Base-by-base conservation (phyloP, 2,888 invertebrate species). In the Heterodera filipjevi region DNA sequence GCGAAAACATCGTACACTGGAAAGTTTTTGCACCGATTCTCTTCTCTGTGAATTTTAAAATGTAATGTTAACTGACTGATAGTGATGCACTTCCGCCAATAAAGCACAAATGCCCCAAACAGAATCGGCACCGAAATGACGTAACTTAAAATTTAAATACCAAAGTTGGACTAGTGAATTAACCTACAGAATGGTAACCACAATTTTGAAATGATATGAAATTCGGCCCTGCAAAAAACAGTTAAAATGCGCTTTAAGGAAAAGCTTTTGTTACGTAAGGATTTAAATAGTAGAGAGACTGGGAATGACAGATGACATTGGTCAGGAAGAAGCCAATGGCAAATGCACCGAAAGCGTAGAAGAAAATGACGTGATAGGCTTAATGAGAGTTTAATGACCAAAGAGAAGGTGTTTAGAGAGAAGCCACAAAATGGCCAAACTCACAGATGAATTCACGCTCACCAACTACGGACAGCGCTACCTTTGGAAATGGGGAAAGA, bases 1-100 rank as follows among this genome's bases (percentile, higher is more conserved):
- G 88, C 88, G 74, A 88, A 88, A 14, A 88, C 84, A 76, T 88
- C 88, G 81, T 88, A 88, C 64, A 87, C 88, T 88, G 81, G 77
- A 88, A 66, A 22, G 49, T 12, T 8, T 59, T 59, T 53, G 22
- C 2, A 22, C 5, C 16, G 5, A 27, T 27, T 59, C 12, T 27
- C 5, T n/a, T n/a, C n/a, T 1, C 5, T n/a, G 59, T 5, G 19
- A n/a, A n/a, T 5, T 10, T 49, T 2, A 49, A 33, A 35, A 68
- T 30, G 59, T 6, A 49, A 33, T 30, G 39, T 30, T 2, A 66
- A 77, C 82, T 72, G 39, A 88, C 88, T 87, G 84, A 85, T 85
- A 30, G 88, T 89, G 71, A 88, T 87, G 79, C 88, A 88, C 71
- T 86, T 86, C 76, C 84, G 85, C 88, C 88, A 88, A 79, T 88